Conservation (phyloP, 2,113 vertebrate species). For the Macrotis lagotis region DNA sequence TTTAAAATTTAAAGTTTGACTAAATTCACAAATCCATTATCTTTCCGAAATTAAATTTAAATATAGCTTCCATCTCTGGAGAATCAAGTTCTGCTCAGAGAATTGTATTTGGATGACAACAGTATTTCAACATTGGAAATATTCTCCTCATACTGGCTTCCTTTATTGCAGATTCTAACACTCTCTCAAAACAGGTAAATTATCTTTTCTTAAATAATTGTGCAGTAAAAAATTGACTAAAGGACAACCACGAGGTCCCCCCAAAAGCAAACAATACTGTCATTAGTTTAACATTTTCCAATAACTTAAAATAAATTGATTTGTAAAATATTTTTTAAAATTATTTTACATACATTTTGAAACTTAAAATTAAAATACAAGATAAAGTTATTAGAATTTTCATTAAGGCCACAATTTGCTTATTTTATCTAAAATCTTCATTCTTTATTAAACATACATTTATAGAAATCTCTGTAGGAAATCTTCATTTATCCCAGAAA, state of each 20-base stretch:
- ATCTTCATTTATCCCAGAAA: slow-evolving; percentile 69
- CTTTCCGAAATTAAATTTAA: slow-evolving; percentile 64
- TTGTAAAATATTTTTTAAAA: slow-evolving; percentile 9
- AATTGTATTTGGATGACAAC: slow-evolving; percentile 93
- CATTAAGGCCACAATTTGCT: background rate
- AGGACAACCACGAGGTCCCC: background rate
- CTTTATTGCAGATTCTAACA: slow-evolving; percentile 88
- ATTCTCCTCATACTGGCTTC: slow-evolving; percentile 90
- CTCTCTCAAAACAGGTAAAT: slow-evolving; percentile 91
- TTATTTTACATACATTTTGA: background rate
- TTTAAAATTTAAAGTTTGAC: slow-evolving; percentile 34
- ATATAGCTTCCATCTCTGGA: slow-evolving; percentile 87
- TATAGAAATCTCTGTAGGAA: slow-evolving; percentile 26
- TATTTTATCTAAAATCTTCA: slow-evolving; percentile 21
- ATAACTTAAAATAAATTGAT: slow-evolving; percentile 25
- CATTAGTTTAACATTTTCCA: background rate
- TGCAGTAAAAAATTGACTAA: background rate
- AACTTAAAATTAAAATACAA: background rate
- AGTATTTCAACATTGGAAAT: slow-evolving; percentile 86
- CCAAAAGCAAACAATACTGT: background rate
- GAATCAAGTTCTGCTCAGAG: slow-evolving; percentile 94
- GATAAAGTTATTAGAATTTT: slow-evolving; percentile 43
- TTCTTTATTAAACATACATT: slow-evolving; percentile 34
- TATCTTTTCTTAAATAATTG: slow-evolving; percentile 23
- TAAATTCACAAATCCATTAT: slow-evolving; percentile 44